Base-by-base conservation (phyloP, 2,113 vertebrate species). In the Nibea coibor region DNA sequence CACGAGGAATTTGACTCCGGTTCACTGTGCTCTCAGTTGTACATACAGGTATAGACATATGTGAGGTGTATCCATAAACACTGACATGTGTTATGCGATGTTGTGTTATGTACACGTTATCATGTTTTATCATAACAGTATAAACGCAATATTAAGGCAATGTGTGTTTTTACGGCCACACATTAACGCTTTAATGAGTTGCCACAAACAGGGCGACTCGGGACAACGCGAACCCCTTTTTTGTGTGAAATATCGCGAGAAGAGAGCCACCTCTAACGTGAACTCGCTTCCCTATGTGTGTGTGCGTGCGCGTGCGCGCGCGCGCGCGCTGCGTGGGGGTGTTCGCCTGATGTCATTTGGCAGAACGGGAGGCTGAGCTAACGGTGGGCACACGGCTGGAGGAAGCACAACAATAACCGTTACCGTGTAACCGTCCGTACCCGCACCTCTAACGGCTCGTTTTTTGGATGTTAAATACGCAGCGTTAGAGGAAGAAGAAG, bases 281-380 rank as follows among this genome's bases (percentile, higher is more conserved):
- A 93, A 78, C 19, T 83, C 67, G 45, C 56, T 22, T 78, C 9
- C 14, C 16, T 53, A 14, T 64, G 22, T 51, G 45, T 63, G 54
- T 67, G 4, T 43, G 50, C 48, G 0, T 57, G 58, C 14, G 28
- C 22, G 66, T 65, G 65, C 64, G 87, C 31, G 75, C 35, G 80
- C 64, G 72, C 51, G 80, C 31, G 31, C 82, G 62, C 75, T 86
- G 85, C 76, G 82, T 91, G 90, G 90, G 91, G 91, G 80, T 87
- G 91, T 92, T 86, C 81, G 83, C 74, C 85, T 90, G 89, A 89
- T 95, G 93, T 94, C 92, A 93, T 91, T 88, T 70, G 88, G 80
- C 82, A 86, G 80, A 78, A 76, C 71, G 85, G 70, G 84, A 89
- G 88, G 80, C 83, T 87, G 82, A 90, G 83, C 80, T 90, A 87